Evolutionary conservation across 2,113 vertebrate genomes (phyloP).

Genomic region (Pelodiscus sinensis): DNA sequence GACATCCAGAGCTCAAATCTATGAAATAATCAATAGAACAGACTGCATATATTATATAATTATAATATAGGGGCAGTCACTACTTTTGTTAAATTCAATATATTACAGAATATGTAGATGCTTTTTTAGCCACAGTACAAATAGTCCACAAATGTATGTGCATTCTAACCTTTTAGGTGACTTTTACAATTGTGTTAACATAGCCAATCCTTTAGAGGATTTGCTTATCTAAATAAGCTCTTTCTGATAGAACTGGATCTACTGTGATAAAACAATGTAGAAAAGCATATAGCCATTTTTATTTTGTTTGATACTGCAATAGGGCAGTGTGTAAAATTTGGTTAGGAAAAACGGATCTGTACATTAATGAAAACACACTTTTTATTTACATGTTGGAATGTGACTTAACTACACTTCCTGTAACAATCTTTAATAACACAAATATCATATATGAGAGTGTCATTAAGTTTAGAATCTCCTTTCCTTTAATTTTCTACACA

Average conservation of each 20-base stretch:
- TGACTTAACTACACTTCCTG: conserved; percentile 15
- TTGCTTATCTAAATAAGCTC: neutral
- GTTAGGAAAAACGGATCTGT: neutral
- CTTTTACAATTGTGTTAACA: neutral
- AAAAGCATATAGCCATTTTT: neutral
- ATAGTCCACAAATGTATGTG: neutral
- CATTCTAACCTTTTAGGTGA: neutral
- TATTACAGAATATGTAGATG: neutral
- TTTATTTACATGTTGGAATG: neutral
- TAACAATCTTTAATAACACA: neutral
- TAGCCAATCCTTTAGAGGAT: neutral
- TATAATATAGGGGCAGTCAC: neutral
- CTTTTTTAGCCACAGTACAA: neutral
- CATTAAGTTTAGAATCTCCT: no score
- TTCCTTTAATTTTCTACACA: no score
- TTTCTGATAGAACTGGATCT: neutral
- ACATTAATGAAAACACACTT: neutral
- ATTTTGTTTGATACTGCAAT: neutral
- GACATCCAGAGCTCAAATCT: neutral
- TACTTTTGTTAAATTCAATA: neutral
- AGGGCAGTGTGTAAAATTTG: neutral
- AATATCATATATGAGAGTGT: no score
- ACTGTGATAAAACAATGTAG: neutral
- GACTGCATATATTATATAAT: neutral
- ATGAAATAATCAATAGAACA: neutral